These are phyloP conservation scores for Notothenia coriiceps DNA, from an alignment of 2,113 vertebrate species.

Conservation along the genomic window DNA sequence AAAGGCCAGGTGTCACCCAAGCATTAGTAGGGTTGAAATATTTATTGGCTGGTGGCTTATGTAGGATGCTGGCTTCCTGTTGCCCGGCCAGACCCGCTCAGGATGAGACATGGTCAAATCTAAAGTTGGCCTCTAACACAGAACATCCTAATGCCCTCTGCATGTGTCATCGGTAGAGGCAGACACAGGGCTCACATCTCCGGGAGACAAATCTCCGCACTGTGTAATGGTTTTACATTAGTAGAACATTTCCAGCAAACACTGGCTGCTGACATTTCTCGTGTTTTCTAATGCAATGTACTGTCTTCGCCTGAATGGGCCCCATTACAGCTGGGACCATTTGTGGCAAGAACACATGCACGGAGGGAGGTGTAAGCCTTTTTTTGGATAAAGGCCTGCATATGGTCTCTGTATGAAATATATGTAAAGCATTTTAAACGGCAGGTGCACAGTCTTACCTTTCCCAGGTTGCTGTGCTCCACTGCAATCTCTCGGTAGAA, in stretches of 20 bases:
- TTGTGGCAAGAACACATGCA: conserved; percentile 50
- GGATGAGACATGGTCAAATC: conserved; percentile 66
- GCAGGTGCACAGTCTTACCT: conserved; percentile 83
- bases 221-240: conserved; percentile 71
- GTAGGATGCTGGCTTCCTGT: conserved; percentile 73
- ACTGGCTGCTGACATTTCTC: conserved; percentile 46
- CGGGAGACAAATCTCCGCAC: conserved; percentile 63
- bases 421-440: conserved; percentile 32
- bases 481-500: conserved; percentile 99
- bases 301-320: conserved; percentile 49
- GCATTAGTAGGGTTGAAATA: conserved; percentile 87
- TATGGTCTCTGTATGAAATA: conserved; percentile 40
- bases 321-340: conserved; percentile 44
- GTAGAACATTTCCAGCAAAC: conserved; percentile 58
- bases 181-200: conserved; percentile 17
- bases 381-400: conserved; percentile 36
- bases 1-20: conserved; percentile 83
- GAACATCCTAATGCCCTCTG: conserved; percentile 64
- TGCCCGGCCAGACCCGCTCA: conserved; percentile 56
- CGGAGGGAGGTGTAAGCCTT: conserved; percentile 27
- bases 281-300: conserved; percentile 48
- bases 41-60: conserved; percentile 84
- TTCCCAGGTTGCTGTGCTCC: conserved; percentile 97
- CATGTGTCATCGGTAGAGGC: conserved; percentile 19
- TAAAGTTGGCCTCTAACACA: conserved; percentile 52